Percentiles rank a stretch among this genome's conserved stretches.
These are phyloP conservation scores for Scolanthus callimorphus DNA, from an alignment of 92 coral and sea anemone genomes.

Conservation along the genomic window DNA sequence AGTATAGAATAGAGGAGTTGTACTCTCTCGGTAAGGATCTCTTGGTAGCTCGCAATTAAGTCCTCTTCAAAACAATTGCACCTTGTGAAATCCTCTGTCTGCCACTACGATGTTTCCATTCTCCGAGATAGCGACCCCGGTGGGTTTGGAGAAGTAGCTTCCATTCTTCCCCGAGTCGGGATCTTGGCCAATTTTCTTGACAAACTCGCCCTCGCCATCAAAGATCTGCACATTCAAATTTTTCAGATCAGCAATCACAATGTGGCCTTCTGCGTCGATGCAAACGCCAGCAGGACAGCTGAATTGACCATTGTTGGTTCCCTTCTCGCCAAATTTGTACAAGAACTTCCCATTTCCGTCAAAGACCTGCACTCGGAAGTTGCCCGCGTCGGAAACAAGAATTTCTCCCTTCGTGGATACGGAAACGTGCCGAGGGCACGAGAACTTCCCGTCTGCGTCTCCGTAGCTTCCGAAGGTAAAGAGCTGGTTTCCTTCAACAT, in stretches of 20 bases:
- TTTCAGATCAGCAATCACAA: conserved; percentile 86
- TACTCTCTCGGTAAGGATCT: too few relatives aligned
- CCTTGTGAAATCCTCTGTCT: conserved; percentile 68
- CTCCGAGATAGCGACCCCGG: conserved; percentile 67
- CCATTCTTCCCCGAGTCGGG: conserved; percentile 41
- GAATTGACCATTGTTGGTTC: conserved; percentile 66
- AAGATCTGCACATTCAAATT: conserved; percentile 69
- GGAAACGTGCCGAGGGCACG: conserved; percentile 81
- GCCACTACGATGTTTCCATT: conserved; percentile 78
- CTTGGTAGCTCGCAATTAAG: too few relatives aligned
- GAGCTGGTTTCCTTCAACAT: conserved; percentile 69
- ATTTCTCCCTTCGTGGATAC: conserved; percentile 59
- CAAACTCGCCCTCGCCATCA: conserved; percentile 53
- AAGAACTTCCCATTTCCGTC: conserved; percentile 57
- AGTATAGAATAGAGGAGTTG: too few relatives aligned
- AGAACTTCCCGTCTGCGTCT: conserved; percentile 79
- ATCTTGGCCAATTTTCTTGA: conserved; percentile 65
- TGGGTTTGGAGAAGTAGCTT: conserved; percentile 64
- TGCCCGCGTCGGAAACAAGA: conserved; percentile 81
- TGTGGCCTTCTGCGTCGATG: conserved; percentile 76
- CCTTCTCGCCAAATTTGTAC: conserved; percentile 74
- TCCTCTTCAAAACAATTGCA: conserved; percentile 62
- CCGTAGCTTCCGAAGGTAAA: conserved; percentile 76
- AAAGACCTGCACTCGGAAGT: conserved; percentile 72
- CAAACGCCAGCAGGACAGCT: conserved; percentile 90